phyloP scores from a whole-genome alignment of 2,113 vertebrate genomes.

The Cisticola juncidis region DNA sequence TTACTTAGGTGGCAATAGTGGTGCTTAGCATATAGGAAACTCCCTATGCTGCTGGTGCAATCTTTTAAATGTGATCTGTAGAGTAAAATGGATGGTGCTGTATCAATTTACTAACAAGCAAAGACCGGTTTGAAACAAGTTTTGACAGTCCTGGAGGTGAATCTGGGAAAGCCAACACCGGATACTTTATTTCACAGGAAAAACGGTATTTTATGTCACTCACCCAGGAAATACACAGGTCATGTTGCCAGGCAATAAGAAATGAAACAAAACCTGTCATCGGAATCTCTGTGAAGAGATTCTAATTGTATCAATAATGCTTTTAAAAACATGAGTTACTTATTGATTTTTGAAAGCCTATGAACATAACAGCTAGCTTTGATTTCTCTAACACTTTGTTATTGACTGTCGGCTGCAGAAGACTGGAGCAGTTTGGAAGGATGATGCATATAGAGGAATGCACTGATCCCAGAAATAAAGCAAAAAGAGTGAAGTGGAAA shows the following conservation, averaged over 20 bases:
- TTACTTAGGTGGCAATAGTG: background rate
- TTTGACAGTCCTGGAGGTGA: accelerated
- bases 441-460: background rate
- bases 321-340: background rate
- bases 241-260: background rate
- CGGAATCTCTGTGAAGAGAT: background rate
- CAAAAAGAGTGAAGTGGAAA: background rate
- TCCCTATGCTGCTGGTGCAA: background rate
- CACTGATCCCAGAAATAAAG: background rate
- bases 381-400: background rate
- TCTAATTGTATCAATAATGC: background rate
- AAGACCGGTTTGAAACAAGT: background rate
- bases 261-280: background rate
- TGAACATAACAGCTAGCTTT: background rate
- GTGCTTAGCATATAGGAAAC: background rate
- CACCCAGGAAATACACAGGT: background rate
- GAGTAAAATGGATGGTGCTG: background rate
- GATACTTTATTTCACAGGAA: background rate
- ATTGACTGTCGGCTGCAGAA: background rate
- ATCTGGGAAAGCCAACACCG: background rate
- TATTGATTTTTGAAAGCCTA: background rate
- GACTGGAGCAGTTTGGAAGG: background rate
- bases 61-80: background rate
- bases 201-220: background rate
- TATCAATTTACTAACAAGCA: background rate